Base-by-base conservation (phyloP, 2,113 vertebrate species). In the Apaloderma vittatum region DNA sequence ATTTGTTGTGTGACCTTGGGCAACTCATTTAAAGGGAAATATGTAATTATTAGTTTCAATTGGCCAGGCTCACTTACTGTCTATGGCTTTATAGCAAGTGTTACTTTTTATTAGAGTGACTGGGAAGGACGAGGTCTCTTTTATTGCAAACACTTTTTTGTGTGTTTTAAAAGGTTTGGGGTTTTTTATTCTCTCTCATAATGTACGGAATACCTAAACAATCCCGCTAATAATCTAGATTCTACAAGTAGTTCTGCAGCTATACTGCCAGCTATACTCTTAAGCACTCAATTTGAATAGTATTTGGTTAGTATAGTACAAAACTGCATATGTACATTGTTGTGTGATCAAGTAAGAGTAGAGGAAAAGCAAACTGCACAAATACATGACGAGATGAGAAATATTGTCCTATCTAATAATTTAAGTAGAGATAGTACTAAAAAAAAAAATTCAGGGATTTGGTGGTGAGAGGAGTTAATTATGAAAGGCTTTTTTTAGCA, bases 1-100 rank as follows among this genome's bases (percentile, higher is more conserved):
- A 97, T 96, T 97, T 94, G 73, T 58, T 85, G 61, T 9, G 65
- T 96, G 95, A 95, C 92, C 92, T 93, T 93, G 79, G 72, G 45
- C 80, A 85, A 89, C 83, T 86, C 20, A 81, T 91, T 97, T 93
- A 91, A 93, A 94, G 91, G 80, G 70, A 96, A 92, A 93, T 92
- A 87, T 34, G 36, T 91, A 88, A 93, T 86, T 92, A 95, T 94
- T 94, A 92, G 76, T 88, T 97, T 89, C 86, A 94, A 18, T 95
- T 91, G 91, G 48, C 65, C 21, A 30, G 76, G 40, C 68, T 87
- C 24, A 72, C 73, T 93, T 81, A 84, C 62, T 87, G 32, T 85
- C 83, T 87, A 30, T 87, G 52, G 57, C 32, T 96, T 94, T 68
- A 67, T 10, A 87, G 52, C 48, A 89, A 80, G 74, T 15, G 23